phyloP scores from a whole-genome alignment of 2,888 invertebrate species.

The Adelognathus sp. region DNA sequence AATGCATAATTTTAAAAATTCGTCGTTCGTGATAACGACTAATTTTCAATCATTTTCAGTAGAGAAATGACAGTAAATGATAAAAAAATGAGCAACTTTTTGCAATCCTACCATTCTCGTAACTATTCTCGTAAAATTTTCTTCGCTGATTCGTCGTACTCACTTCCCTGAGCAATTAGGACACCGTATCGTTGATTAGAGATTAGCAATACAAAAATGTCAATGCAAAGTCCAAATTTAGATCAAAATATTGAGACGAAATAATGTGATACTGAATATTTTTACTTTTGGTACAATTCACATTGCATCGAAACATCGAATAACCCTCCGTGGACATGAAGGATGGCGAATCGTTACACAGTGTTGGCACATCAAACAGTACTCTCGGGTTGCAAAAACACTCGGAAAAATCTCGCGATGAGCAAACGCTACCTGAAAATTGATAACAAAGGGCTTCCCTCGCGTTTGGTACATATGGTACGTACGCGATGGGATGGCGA shows the following conservation, averaged over 20 bases:
- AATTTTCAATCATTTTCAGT: too few relatives aligned
- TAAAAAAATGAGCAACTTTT: too few relatives aligned
- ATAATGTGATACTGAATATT: background rate
- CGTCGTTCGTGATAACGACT: too few relatives aligned
- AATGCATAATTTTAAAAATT: too few relatives aligned
- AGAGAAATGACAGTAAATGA: too few relatives aligned
- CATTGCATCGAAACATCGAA: background rate
- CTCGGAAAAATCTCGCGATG: background rate
- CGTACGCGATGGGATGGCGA: background rate
- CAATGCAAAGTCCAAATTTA: too few relatives aligned
- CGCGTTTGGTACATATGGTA: background rate
- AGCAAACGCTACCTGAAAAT: constrained; percentile 1
- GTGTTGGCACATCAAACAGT: background rate
- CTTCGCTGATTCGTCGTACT: too few relatives aligned
- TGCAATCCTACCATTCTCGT: too few relatives aligned
- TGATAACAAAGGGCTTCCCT: constrained; percentile 12
- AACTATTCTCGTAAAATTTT: too few relatives aligned
- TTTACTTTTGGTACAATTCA: background rate
- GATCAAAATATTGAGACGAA: background rate
- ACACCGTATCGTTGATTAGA: too few relatives aligned
- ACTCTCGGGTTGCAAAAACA: constrained; percentile 5
- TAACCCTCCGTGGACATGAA: background rate
- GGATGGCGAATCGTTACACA: background rate
- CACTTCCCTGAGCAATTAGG: too few relatives aligned
- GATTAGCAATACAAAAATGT: background rate